Conservation (phyloP, 2,113 vertebrate genomes). For the Scophthalmus maximus region DNA sequence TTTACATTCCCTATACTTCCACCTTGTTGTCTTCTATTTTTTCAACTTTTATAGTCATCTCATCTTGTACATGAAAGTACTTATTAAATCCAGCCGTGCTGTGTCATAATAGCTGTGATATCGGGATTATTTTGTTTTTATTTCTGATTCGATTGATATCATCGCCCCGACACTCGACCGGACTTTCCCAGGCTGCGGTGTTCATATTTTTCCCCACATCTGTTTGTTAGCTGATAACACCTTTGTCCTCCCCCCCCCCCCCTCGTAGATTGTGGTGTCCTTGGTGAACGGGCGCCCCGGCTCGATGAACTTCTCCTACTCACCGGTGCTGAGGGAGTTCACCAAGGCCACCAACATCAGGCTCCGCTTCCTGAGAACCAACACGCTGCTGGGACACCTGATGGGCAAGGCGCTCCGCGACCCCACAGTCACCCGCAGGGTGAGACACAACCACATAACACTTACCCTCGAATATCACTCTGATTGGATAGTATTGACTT, state of each 20-base stretch:
- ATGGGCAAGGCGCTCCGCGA: constrained; percentile 97
- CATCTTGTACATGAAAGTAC: too few species aligned
- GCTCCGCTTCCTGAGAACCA: constrained; percentile 94
- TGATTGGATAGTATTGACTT: too few species aligned
- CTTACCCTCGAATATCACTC: too few species aligned
- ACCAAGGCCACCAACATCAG: constrained; percentile 97
- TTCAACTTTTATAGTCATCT: too few species aligned
- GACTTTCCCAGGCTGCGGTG: background rate
- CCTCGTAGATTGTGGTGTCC: constrained; percentile 97
- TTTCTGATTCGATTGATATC: background rate
- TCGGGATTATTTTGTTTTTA: background rate
- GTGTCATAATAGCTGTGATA: background rate
- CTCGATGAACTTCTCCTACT: constrained; percentile 97
- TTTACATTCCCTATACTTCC: too few species aligned
- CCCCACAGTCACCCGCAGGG: constrained; percentile 97
- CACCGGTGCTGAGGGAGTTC: constrained; percentile 92
- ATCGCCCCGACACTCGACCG: too few species aligned
- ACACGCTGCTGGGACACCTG: constrained; percentile 95
- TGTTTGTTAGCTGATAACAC: background rate
- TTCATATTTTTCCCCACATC: background rate
- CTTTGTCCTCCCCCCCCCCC: background rate
- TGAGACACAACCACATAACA: constrained; percentile 64
- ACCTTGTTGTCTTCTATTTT: too few species aligned
- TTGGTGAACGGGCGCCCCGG: constrained; percentile 96
- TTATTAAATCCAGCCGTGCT: too few species aligned